Base-by-base conservation (phyloP, 2,113 vertebrate species). In the Cathartes aura region DNA sequence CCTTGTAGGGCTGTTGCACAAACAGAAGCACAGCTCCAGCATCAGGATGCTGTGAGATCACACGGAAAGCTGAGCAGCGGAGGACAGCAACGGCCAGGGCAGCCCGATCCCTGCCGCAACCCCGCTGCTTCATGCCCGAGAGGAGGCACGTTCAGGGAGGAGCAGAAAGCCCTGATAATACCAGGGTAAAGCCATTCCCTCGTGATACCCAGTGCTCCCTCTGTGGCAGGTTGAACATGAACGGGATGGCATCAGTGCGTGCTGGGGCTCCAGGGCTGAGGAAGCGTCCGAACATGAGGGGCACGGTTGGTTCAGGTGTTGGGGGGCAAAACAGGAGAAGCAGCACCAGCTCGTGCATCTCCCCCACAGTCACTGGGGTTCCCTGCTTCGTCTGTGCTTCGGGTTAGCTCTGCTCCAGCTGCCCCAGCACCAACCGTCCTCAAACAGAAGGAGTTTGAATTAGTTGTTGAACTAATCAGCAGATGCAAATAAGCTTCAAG, bases 161-260 rank as follows among this genome's bases (percentile, higher is more conserved):
- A 52, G 58, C 59, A 24, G 53, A 66, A 13, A 29, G 15, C 32
- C 45, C 34, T 4, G 62, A 2, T 7, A 24, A 58, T 1, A 16
- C 3, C 8, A 0, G 34, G 14, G 23, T 5, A 9, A 82, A 91
- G 15, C 45, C 58, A 0, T 17, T 36, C 22, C n/a, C 36, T 6
- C 4, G 1, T 0, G 22, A 2, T 13, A 4, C 15, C 26, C n/a
- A 0, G 16, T 0, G 32, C 48, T 40, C 11, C 52, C 47, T 11
- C 34, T 3, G 52, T 0, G 17, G 19, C 12, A 2, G 17, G 7
- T 0, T 3, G 70, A 12, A 16, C 26, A 0, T 0, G 6, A 8
- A 2, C 0, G 0, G 71, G 53, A 5, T 2, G 63, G n/a, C 29
- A 52, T 3, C 1, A 0, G 15, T 5, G 8, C 0, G 3, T 38